Conservation (phyloP, 2,797 vertebrate genomes). For the Chaunax sp. region DNA sequence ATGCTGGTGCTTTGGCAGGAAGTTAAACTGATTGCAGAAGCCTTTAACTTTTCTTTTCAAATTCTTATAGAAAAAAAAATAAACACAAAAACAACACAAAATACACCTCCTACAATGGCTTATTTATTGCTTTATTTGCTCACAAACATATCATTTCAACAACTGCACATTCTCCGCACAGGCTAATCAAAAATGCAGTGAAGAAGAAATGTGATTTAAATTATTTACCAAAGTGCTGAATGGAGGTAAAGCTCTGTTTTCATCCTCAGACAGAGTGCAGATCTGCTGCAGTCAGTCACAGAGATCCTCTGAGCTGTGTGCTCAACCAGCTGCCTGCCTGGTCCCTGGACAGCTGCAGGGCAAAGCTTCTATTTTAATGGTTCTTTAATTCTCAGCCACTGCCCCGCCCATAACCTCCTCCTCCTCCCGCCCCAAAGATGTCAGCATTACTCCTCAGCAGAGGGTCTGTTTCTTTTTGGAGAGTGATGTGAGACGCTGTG, state of each 20-base stretch:
- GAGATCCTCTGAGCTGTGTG: conserved; percentile 44
- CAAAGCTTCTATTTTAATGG: conserved; percentile 55
- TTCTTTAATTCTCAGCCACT: conserved; percentile 57
- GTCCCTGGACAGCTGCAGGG: conserved; percentile 33
- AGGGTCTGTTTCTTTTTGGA: conserved; percentile 11
- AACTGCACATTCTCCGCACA: conserved; percentile 17
- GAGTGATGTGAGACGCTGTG: neutral
- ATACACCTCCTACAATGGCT: neutral
- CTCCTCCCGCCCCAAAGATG: neutral
- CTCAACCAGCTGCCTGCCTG: conserved; percentile 55
- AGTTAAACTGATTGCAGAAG: conserved; percentile 18
- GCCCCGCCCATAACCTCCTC: conserved; percentile 7
- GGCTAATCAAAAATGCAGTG: conserved; percentile 37
- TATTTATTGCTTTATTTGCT: conserved; percentile 8
- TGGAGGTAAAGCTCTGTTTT: conserved; percentile 41
- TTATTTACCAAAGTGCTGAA: conserved; percentile 66
- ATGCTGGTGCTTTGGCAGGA: conserved; percentile 28
- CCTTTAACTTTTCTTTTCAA: neutral
- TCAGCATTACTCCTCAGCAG: conserved; percentile 20
- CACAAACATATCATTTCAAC: neutral
- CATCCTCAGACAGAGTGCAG: conserved; percentile 52
- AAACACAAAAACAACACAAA: conserved; percentile 6
- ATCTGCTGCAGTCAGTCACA: conserved; percentile 59
- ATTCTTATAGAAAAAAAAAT: neutral
- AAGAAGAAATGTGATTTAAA: conserved; percentile 53